phyloP scores from a whole-genome alignment of 2,113 vertebrate species.

The Sula dactylatra region DNA sequence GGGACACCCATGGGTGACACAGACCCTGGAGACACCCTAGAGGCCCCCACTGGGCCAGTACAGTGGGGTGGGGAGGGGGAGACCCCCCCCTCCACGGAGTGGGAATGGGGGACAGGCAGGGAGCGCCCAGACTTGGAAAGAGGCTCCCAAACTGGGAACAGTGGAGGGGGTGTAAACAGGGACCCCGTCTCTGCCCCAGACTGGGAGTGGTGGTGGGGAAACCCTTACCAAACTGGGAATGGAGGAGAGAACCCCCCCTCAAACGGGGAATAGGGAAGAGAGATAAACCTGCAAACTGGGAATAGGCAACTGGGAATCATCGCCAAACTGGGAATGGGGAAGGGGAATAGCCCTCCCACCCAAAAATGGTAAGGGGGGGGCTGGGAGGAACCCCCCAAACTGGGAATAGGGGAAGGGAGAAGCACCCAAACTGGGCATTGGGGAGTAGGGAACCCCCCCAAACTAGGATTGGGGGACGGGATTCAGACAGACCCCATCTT shows the following conservation, averaged over 20 bases:
- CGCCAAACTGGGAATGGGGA: not conserved
- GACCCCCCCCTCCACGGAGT: not conserved
- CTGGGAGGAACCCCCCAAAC: not conserved
- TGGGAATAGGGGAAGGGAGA: no score
- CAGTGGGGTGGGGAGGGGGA: no score
- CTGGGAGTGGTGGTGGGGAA: not conserved
- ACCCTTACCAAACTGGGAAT: not conserved
- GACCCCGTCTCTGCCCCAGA: not conserved
- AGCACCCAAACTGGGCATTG: not conserved
- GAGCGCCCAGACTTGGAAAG: not conserved
- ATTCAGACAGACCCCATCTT: not conserved
- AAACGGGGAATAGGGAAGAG: not conserved
- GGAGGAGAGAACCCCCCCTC: not conserved
- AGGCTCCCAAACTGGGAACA: not conserved
- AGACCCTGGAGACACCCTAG: not conserved
- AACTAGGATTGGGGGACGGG: no score
- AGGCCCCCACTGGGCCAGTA: no score
- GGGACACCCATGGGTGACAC: not conserved
- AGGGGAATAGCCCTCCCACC: not conserved
- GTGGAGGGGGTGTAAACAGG: not conserved
- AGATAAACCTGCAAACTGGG: not conserved
- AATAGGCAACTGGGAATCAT: not conserved
- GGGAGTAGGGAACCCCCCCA: not conserved
- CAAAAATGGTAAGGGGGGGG: not conserved
- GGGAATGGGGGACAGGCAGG: not conserved